Percentiles rank a stretch among this genome's conserved stretches.
These are phyloP conservation scores for Gastracanthus pulcherrimus DNA, from an alignment of 2,888 invertebrate genomes.

Conservation along the genomic window DNA sequence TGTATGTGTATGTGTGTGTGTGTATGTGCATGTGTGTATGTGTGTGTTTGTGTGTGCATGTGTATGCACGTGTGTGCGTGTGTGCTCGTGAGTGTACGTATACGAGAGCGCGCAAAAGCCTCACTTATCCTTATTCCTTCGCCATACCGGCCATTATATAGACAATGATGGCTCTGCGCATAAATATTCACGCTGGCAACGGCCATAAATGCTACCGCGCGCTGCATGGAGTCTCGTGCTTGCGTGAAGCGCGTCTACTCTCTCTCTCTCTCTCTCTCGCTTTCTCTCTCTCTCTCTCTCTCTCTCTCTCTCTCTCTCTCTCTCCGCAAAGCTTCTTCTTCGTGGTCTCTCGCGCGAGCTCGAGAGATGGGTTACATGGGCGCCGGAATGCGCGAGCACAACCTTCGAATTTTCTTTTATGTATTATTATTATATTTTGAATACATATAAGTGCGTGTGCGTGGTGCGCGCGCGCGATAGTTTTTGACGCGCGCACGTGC, in stretches of 20 bases:
- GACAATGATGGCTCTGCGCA: constrained; percentile 74
- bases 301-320: no score
- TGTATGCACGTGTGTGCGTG: background rate
- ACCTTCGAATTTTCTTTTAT: constrained; percentile 48
- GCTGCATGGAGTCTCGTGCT: constrained; percentile 58
- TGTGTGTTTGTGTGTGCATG: background rate
- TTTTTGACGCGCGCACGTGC: constrained; percentile 40
- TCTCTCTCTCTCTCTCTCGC: background rate
- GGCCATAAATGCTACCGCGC: constrained; percentile 75
- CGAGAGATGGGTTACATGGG: no score
- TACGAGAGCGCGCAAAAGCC: background rate
- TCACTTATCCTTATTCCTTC: constrained; percentile 66
- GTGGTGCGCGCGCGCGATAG: constrained; percentile 17
- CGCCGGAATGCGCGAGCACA: background rate
- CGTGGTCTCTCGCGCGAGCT: no score
- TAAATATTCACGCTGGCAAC: constrained; percentile 75
- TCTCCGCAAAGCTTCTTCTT: no score
- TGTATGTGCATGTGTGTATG: background rate
- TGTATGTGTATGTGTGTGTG: no score
- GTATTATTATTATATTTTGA: constrained; percentile 25
- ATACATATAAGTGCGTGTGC: background rate
- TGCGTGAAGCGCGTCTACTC: no score
- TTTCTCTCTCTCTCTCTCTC: background rate
- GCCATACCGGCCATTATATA: constrained; percentile 72
- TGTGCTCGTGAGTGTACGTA: background rate